Evolutionary conservation across 2,113 vertebrate genomes (phyloP).

Genomic region (Hemiscyllium ocellatum): DNA sequence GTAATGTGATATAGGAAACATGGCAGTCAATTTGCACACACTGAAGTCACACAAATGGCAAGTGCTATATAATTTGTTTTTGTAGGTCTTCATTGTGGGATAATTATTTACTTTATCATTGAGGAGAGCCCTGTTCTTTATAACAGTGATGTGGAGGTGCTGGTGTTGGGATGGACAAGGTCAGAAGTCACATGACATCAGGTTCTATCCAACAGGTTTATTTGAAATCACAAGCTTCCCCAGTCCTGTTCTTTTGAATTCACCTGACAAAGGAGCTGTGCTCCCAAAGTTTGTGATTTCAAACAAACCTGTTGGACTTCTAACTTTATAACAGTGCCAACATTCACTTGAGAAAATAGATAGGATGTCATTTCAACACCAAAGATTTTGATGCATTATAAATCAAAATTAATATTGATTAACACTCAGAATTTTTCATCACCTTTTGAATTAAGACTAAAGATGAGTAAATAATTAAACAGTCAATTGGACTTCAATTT

Average conservation of each 20-base stretch:
- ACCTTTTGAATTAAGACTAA: not conserved
- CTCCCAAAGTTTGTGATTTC: too few species aligned
- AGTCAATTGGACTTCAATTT: not conserved
- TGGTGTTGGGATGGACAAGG: too few species aligned
- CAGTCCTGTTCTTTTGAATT: too few species aligned
- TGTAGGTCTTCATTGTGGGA: not conserved
- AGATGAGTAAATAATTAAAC: not conserved
- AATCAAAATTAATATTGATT: not conserved
- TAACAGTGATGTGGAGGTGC: too few species aligned
- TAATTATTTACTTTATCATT: not conserved
- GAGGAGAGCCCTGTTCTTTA: not conserved
- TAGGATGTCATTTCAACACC: not conserved
- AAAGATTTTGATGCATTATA: not conserved
- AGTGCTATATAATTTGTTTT: not conserved
- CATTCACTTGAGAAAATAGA: not conserved
- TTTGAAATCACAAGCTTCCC: too few species aligned
- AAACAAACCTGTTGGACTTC: too few species aligned
- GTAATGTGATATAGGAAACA: not conserved
- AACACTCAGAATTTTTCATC: not conserved
- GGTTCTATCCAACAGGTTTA: too few species aligned
- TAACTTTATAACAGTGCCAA: not conserved
- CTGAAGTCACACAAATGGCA: not conserved
- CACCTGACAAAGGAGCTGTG: too few species aligned
- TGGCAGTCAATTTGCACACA: not conserved
- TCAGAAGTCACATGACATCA: too few species aligned